phyloP scores from a whole-genome alignment of 2,888 invertebrate genomes.

The Noctua janthe region DNA sequence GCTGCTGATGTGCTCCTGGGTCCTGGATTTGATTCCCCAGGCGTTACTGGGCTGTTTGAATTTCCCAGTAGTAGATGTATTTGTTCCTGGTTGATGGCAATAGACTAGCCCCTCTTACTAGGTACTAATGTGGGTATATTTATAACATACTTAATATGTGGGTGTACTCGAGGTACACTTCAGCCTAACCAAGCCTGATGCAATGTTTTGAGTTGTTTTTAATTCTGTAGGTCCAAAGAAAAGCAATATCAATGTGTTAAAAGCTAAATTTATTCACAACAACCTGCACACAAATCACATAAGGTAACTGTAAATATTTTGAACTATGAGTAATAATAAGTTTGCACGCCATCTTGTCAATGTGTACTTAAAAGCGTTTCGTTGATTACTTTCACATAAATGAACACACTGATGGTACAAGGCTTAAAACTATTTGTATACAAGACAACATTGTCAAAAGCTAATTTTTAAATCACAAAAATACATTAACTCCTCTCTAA shows the following conservation, averaged over 20 bases:
- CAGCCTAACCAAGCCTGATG: not conserved
- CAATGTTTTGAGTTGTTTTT: not conserved
- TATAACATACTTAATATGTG: not conserved
- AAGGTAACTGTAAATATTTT: slow-evolving; percentile 55
- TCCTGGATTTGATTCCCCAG: not conserved
- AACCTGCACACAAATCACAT: slow-evolving; percentile 61
- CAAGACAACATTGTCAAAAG: slow-evolving; percentile 53
- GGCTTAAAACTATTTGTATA: slow-evolving; percentile 59
- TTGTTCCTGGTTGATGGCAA: not conserved
- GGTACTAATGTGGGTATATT: no score
- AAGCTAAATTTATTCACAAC: slow-evolving; percentile 64
- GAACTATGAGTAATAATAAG: slow-evolving; percentile 58
- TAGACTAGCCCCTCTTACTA: not conserved
- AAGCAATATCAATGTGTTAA: slow-evolving; percentile 22
- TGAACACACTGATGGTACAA: slow-evolving; percentile 69
- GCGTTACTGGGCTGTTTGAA: not conserved
- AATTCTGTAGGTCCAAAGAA: not conserved
- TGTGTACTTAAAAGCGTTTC: slow-evolving; percentile 55
- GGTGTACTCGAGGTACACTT: not conserved
- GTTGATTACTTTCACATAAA: slow-evolving; percentile 54
- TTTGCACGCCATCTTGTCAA: slow-evolving; percentile 32
- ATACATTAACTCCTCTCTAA: slow-evolving; percentile 35
- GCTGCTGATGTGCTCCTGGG: not conserved
- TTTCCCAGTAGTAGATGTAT: not conserved
- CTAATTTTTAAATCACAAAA: slow-evolving; percentile 44